Evolutionary conservation across 2,113 vertebrate species (phyloP).

Genomic region (Benitochromis conjunctus): DNA sequence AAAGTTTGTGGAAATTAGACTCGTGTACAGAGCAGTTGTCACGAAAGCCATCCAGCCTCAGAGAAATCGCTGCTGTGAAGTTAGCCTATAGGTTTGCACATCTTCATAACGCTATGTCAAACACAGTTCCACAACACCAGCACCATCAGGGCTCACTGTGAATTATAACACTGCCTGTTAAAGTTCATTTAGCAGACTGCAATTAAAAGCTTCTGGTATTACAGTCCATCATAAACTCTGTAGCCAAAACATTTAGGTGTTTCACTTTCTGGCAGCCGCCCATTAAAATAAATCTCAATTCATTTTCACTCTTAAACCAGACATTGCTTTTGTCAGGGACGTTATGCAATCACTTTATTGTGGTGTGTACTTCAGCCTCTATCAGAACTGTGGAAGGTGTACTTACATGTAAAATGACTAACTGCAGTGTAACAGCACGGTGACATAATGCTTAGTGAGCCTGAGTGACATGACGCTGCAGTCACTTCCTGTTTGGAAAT

Average conservation of each 20-base stretch:
- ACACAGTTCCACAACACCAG: neutral
- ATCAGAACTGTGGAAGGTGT: neutral
- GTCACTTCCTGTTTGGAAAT: constrained; percentile 28
- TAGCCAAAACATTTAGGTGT: neutral
- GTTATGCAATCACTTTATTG: neutral
- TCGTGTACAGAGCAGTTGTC: neutral
- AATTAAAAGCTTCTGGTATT: neutral
- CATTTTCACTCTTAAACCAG: neutral
- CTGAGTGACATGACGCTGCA: neutral
- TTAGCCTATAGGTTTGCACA: neutral
- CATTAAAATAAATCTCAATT: neutral
- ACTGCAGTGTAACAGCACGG: neutral
- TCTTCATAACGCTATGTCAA: neutral
- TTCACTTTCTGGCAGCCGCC: neutral
- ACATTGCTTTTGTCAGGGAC: neutral
- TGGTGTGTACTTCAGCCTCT: neutral
- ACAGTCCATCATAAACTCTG: neutral
- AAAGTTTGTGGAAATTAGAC: neutral
- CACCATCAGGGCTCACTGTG: neutral
- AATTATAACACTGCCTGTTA: neutral
- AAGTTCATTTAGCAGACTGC: neutral
- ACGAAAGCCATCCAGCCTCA: rapidly evolving
- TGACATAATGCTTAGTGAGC: neutral
- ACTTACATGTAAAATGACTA: neutral
- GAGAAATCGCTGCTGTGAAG: rapidly evolving